Percentiles rank a stretch among this genome's conserved stretches.
These are phyloP conservation scores for Julus scanicus DNA, from an alignment of 2,888 invertebrate genomes.

Conservation along the genomic window DNA sequence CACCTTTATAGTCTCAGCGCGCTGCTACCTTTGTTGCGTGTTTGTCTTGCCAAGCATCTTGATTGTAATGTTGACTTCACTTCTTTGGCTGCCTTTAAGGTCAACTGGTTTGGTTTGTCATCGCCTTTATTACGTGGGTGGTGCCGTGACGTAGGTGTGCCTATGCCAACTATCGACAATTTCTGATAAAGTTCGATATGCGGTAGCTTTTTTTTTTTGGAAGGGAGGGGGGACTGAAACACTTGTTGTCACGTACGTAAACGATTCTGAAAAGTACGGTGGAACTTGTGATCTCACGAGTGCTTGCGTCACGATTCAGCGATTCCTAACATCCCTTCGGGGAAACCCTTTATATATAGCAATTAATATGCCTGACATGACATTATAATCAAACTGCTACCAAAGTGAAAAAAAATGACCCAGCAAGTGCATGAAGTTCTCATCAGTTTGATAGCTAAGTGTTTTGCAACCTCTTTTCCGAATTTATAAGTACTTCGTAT, in stretches of 20 bases:
- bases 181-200: background rate
- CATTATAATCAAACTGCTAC: background rate
- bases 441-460: background rate
- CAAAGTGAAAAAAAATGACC: background rate
- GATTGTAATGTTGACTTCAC: constrained; percentile 21
- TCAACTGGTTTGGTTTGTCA: constrained; percentile 28
- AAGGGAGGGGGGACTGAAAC: background rate
- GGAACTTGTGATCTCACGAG: constrained; percentile 9
- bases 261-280: background rate
- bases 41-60: constrained; percentile 14
- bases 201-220: background rate
- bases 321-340: background rate
- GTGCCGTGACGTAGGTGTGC: constrained; percentile 27
- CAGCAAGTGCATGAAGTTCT: background rate
- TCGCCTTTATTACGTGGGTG: constrained; percentile 14
- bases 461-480: background rate
- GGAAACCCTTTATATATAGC: background rate
- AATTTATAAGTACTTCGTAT: background rate
- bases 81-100: background rate
- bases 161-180: background rate
- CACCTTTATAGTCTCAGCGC: background rate
- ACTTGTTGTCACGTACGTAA: background rate
- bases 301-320: background rate
- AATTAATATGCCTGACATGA: background rate
- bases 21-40: constrained; percentile 26